Evolutionary conservation across 2,113 vertebrate genomes (phyloP), one percentile per base, ranked within the genome.

Genomic region (Ceuthmochares aereus): DNA sequence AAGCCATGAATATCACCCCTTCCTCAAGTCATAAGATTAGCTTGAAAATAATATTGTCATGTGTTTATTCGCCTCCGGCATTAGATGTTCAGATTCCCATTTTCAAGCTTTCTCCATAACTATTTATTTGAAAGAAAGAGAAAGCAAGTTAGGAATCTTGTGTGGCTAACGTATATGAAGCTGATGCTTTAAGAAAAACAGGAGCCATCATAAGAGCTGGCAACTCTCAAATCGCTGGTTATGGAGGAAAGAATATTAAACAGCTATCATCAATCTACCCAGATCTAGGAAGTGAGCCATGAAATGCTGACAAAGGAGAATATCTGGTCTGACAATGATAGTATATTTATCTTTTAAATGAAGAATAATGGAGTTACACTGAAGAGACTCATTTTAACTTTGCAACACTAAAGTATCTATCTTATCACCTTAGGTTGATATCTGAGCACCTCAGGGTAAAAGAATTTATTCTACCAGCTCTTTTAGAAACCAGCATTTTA

Each of bases 321-420:
- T 92, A 97, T 73, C 85, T 95, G 84, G 79, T 90, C 92, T 93
- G 95, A 94, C 92, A 96, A 93, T 81, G 81, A 93, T 7, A 4
- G 95, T 78, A 42, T 82, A 89, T 95, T 97, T 97, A 92, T 96
- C 96, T 92, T 90, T 95, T 90, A 95, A 97, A 97, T 94, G 62
- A 95, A 97, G 95, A 96, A 83, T 93, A 96, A 98, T 97, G 75
- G 94, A 96, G 94, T 96, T 96, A 83, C 36, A 55, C 70, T 74
- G 69, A 79, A 83, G 62, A 88, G 70, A 67, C 56, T 93, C 51
- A 54, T 90, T 95, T 92, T 87, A 93, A 89, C 76, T 92, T 88
- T 72, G 52, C 74, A 94, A 63, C 30, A 60, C 59, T 60, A 13
- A 80, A 84, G 30, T 36, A 84, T 76, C 66, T 67, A 52, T 90